These are phyloP conservation scores for Raja brachyura DNA, from an alignment of 2,113 vertebrate genomes.

Conservation along the genomic window DNA sequence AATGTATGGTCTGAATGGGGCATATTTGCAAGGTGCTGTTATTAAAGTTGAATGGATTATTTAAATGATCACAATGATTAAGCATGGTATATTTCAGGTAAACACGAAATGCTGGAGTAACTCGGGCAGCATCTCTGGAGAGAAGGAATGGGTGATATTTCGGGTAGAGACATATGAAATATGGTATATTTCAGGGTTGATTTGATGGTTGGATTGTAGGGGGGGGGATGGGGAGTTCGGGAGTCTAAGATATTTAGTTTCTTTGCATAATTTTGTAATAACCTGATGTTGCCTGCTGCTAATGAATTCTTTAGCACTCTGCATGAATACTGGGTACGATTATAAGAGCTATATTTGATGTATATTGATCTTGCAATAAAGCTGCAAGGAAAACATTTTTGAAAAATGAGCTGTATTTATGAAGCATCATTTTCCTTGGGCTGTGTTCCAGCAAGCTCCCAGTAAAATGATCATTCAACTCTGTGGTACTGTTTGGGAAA, in stretches of 20 bases:
- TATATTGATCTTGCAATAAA: not conserved
- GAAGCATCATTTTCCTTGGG: not conserved
- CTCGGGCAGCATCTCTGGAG: no score
- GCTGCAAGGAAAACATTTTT: not conserved
- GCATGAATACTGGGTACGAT: not conserved
- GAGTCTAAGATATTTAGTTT: no score
- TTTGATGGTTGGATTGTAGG: no score
- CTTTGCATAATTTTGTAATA: not conserved
- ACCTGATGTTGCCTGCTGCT: not conserved
- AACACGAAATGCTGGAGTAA: no score
- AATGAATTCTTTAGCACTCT: not conserved
- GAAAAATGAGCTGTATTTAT: not conserved
- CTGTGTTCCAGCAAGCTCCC: slow-evolving; percentile 38
- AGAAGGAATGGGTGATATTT: no score
- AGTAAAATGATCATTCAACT: slow-evolving; percentile 33
- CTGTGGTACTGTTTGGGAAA: slow-evolving; percentile 38
- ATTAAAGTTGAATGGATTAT: not conserved
- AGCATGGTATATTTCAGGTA: no score
- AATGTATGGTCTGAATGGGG: not conserved
- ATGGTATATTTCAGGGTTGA: no score
- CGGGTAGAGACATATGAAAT: no score
- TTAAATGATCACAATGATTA: not conserved
- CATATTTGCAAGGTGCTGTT: not conserved
- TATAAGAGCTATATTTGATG: not conserved
- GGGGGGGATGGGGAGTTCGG: no score